Percentiles rank a stretch among this genome's conserved stretches.
Conservation (phyloP, 2,797 vertebrate species). For the Gorsachius magnificus region DNA sequence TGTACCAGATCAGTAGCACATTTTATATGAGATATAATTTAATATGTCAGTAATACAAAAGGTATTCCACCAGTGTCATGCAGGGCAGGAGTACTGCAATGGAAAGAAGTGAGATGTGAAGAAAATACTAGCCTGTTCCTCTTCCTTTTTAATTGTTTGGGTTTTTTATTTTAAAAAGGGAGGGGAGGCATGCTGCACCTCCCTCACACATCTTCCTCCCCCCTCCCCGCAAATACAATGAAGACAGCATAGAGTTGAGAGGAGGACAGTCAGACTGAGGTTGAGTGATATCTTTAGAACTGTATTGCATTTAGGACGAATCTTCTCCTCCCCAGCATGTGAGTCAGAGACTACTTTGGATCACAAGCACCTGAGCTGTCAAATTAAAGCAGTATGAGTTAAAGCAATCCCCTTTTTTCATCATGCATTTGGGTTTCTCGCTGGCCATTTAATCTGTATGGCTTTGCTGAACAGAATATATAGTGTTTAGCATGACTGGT, state of each 20-base stretch:
- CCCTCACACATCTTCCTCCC: too few species aligned
- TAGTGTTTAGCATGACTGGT: not conserved
- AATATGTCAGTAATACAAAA: not conserved
- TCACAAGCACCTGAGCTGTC: not conserved
- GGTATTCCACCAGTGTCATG: not conserved
- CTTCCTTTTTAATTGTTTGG: too few species aligned
- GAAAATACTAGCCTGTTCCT: not conserved
- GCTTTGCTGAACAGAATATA: not conserved
- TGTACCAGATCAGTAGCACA: not conserved
- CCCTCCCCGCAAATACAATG: not conserved
- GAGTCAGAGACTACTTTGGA: not conserved
- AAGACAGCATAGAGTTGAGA: not conserved
- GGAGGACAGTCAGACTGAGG: not conserved
- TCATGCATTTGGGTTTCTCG: not conserved
- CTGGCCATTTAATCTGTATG: not conserved
- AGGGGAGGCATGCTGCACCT: not conserved
- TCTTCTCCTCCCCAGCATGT: not conserved
- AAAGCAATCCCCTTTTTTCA: not conserved
- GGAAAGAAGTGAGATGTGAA: not conserved
- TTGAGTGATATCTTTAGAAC: not conserved
- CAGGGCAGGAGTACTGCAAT: not conserved
- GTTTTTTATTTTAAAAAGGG: not conserved
- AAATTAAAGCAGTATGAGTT: not conserved
- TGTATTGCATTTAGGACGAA: not conserved
- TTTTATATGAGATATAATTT: not conserved